phyloP scores from a whole-genome alignment of 2,797 vertebrate species.

The Tiaroga cobitis region DNA sequence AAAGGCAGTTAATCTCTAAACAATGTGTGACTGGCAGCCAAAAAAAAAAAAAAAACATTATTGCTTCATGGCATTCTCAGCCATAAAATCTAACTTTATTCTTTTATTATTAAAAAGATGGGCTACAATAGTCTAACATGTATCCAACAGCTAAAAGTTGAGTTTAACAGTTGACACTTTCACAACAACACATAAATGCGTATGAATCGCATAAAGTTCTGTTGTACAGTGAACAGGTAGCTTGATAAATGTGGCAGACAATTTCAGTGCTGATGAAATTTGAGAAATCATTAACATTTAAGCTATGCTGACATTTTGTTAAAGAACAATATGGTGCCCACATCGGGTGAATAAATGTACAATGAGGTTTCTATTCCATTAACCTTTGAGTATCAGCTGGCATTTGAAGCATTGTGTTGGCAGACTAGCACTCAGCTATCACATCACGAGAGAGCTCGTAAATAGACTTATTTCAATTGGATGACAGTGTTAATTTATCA shows the following conservation, averaged over 20 bases:
- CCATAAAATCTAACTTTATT: conserved; percentile 29
- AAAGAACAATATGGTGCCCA: conserved; percentile 55
- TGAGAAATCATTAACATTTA: conserved; percentile 61
- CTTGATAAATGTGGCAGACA: neutral
- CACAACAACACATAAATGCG: neutral
- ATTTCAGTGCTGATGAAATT: conserved; percentile 20
- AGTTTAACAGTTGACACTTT: neutral
- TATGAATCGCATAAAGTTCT: neutral
- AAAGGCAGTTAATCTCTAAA: conserved; percentile 59
- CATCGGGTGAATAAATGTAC: conserved; percentile 50
- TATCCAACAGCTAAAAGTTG: neutral
- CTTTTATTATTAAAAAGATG: conserved; percentile 11
- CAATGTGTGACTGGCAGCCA: conserved; percentile 56
- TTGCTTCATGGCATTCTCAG: conserved; percentile 44
- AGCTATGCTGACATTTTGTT: conserved; percentile 62
- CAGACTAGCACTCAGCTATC: conserved; percentile 38
- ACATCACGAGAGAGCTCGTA: conserved; percentile 10
- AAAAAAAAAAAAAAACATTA: conserved; percentile 27
- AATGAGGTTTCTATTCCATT: conserved; percentile 60
- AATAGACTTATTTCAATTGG: conserved; percentile 42
- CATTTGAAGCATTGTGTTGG: conserved; percentile 53
- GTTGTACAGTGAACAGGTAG: neutral
- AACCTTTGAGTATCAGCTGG: conserved; percentile 59
- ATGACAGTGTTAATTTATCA: conserved; percentile 35
- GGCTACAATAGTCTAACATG: neutral